These are phyloP conservation scores for Anastrepha ludens DNA, from an alignment of 1,140 invertebrate genomes.

Conservation along the genomic window DNA sequence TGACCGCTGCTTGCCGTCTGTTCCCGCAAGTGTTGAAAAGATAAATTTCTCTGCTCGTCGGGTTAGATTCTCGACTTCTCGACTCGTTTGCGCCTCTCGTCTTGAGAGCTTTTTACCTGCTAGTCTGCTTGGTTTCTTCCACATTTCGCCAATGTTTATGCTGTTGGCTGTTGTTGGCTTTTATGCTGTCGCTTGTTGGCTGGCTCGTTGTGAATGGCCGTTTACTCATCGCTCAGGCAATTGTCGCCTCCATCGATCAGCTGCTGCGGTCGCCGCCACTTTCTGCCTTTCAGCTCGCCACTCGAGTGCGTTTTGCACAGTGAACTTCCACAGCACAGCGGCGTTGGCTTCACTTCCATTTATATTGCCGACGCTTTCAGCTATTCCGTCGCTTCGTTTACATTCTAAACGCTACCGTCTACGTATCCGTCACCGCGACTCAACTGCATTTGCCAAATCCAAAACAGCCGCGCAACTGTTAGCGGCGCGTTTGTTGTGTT, in stretches of 20 bases:
- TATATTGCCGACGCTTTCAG: conserved; percentile 31
- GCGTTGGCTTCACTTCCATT: conserved; percentile 3
- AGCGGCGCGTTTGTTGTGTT: neutral
- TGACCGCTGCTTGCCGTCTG: conserved; percentile 27
- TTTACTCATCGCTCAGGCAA: conserved; percentile 49
- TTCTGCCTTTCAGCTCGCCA: conserved; percentile 30
- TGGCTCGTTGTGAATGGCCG: conserved; percentile 42
- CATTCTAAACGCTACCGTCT: neutral
- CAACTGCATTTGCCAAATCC: conserved; percentile 64
- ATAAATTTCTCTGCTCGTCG: conserved; percentile 53
- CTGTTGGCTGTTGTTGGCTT: neutral
- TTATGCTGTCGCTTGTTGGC: conserved; percentile 19
- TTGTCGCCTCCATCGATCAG: conserved; percentile 48
- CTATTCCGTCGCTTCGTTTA: neutral
- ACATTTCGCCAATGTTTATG: conserved; percentile 25
- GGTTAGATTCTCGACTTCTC: conserved; percentile 43
- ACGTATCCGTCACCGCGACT: conserved; percentile 36
- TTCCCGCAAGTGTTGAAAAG: conserved; percentile 55
- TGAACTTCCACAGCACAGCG: neutral
- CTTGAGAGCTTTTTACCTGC: neutral
- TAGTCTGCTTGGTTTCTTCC: neutral
- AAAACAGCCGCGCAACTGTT: neutral
- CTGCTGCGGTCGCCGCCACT: conserved; percentile 7
- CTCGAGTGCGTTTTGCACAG: conserved; percentile 44
- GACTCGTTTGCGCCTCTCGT: conserved; percentile 36